phyloP scores from a whole-genome alignment of 2,113 vertebrate genomes.

The Lycaon pictus region DNA sequence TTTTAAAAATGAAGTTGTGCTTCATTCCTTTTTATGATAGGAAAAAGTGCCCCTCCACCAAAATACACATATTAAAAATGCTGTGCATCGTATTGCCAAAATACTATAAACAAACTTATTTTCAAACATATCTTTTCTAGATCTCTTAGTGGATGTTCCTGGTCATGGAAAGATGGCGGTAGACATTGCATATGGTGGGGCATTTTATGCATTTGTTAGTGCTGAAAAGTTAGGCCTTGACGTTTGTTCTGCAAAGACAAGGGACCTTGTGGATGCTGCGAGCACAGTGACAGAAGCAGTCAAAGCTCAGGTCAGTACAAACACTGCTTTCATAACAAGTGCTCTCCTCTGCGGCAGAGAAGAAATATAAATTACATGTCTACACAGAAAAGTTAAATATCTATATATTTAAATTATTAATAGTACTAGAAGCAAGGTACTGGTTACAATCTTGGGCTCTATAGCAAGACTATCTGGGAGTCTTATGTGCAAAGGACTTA shows the following conservation, averaged over 20 bases:
- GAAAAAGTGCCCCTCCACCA: not conserved
- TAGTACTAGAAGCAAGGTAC: not conserved
- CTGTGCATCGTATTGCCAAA: constrained; percentile 7
- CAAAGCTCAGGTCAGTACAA: constrained; percentile 90
- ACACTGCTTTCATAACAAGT: not conserved
- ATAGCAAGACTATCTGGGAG: not conserved
- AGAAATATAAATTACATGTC: not conserved
- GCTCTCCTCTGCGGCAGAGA: not conserved
- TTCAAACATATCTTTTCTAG: constrained; percentile 84
- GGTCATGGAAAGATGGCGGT: constrained; percentile 90
- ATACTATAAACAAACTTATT: constrained; percentile 31
- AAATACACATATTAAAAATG: not conserved
- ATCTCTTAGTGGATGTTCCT: constrained; percentile 89
- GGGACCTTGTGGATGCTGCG: constrained; percentile 92
- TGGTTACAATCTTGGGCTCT: not conserved
- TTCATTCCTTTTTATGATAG: not conserved
- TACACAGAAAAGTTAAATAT: not conserved
- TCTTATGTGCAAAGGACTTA: not conserved
- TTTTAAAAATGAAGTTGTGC: constrained; percentile 44
- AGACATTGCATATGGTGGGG: constrained; percentile 95
- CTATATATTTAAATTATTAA: not conserved
- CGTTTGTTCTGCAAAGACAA: constrained; percentile 90
- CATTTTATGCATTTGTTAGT: constrained; percentile 94
- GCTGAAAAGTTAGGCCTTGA: constrained; percentile 92
- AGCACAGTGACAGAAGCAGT: constrained; percentile 91